Conservation (phyloP, 1,140 invertebrate genomes). For the Hyles vespertilio region DNA sequence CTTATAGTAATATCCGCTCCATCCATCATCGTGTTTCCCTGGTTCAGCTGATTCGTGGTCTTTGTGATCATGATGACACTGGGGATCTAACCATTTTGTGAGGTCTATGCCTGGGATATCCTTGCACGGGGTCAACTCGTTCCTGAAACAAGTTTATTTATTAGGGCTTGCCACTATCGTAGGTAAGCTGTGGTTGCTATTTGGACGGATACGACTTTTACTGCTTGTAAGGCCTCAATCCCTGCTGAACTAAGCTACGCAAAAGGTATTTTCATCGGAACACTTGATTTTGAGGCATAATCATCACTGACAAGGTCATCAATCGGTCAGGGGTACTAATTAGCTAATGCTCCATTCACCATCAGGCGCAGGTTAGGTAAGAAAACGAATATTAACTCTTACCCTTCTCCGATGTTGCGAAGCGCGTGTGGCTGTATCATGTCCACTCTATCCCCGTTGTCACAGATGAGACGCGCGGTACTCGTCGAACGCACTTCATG, state of each 20-base stretch:
- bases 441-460: conserved; percentile 82
- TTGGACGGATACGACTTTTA: no score
- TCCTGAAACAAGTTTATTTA: conserved; percentile 8
- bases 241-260: no score
- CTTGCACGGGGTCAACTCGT: conserved; percentile 3
- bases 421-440: conserved; percentile 25
- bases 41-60: neutral
- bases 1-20: no score
- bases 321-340: no score
- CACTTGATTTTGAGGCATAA: no score
- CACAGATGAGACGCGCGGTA: conserved; percentile 87
- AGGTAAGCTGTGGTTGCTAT: no score
- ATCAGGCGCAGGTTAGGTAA: neutral
- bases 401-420: conserved; percentile 2
- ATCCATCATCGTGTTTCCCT: neutral
- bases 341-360: no score
- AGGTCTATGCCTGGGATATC: conserved; percentile 9
- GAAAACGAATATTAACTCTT: neutral
- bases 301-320: no score
- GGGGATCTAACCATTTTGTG: neutral
- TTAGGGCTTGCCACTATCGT: no score
- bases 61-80: neutral
- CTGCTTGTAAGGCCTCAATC: no score
- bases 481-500: conserved; percentile 87
- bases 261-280: no score